Evolutionary conservation across 2,113 vertebrate genomes (phyloP).

Genomic region (Rhinoptilus africanus): DNA sequence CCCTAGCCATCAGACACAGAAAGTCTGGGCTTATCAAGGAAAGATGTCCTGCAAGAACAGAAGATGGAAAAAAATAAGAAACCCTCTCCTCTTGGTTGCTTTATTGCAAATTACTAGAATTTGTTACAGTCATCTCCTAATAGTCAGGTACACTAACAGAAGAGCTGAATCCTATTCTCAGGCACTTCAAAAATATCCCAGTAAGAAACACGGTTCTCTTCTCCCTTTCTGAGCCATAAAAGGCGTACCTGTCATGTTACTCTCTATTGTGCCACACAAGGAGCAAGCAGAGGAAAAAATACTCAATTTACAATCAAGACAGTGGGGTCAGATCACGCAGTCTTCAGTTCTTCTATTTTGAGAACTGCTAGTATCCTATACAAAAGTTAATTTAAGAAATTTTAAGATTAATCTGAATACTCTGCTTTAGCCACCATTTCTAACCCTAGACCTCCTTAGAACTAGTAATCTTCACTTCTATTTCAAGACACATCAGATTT

Average conservation of each 20-base stretch:
- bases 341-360: not conserved
- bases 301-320: not conserved
- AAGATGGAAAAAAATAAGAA: not conserved
- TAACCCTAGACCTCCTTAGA: not conserved
- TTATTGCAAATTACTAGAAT: not conserved
- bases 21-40: not conserved
- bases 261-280: rapidly evolving
- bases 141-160: not conserved
- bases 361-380: not conserved
- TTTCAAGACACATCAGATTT: not conserved
- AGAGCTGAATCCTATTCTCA: not conserved
- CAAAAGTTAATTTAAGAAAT: not conserved
- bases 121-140: not conserved
- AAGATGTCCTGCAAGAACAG: not conserved
- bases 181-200: not conserved
- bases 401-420: not conserved
- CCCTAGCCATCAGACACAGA: not conserved
- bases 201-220: rapidly evolving
- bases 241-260: rapidly evolving
- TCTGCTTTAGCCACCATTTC: not conserved
- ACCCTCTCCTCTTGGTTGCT: not conserved
- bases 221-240: not conserved
- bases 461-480: not conserved
- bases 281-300: not conserved
- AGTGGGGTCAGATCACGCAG: not conserved